Evolutionary conservation across 2,113 vertebrate species (phyloP), one percentile per base, ranked within the genome.

Genomic region (Recurvirostra avosetta): DNA sequence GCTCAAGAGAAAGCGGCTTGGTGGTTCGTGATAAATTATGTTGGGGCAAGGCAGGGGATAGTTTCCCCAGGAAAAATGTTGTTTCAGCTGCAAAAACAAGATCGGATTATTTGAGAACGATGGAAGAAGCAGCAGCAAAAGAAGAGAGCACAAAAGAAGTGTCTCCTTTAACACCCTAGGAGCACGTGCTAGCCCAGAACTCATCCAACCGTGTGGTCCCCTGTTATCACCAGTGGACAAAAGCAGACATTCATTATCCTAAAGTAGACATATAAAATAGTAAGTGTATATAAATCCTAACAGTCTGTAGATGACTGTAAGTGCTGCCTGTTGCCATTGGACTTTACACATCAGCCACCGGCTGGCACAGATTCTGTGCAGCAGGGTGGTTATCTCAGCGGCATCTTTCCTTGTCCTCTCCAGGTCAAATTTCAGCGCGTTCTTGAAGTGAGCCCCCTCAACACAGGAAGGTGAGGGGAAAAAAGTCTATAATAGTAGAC

Each of bases 211-310:
- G 15, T 0, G 0, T 40, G 25, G 49, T 45, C 34, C 66, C 30
- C 19, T 2, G 0, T 32, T 90, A 50, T 8, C 1, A 0, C 4
- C 71, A 20, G 41, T 3, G 74, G 53, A 36, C 15, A 30, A 23
- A 50, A 32, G 25, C 34, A 56, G 62, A 40, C 19, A 61, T 30
- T 43, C 3, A 6, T 30, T 12, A 59, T 40, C 49, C 55, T 55
- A n/a, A 61, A 78, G 70, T 2, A 74, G 59, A 71, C 12, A 30
- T 11, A 15, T 14, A 12, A 38, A 47, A 49, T 8, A 65, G 3
- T 9, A 53, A 18, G 58, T 5, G 72, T 5, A 15, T 13, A 49
- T 16, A 56, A 76, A 73, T 14, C 8, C 67, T 3, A 29, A 49
- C 2, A 45, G 55, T 23, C 29, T 61, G 1, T 2, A 26, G 47